phyloP scores from a whole-genome alignment of 2,113 vertebrate species.

The Aix galericulata region DNA sequence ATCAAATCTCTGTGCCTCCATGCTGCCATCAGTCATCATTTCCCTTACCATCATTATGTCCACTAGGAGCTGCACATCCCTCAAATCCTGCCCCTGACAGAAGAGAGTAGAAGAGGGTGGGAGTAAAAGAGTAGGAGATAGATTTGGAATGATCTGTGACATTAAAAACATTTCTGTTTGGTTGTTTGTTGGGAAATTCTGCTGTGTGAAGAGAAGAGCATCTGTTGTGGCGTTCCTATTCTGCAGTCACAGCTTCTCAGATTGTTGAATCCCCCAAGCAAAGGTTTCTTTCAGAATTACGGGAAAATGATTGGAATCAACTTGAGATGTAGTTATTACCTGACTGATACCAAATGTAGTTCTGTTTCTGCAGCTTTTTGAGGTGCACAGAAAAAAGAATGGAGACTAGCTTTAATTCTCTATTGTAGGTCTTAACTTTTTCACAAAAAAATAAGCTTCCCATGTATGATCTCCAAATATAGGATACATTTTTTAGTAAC shows the following conservation, averaged over 20 bases:
- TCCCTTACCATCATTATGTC: background rate
- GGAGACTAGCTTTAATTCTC: background rate
- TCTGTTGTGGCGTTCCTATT: background rate
- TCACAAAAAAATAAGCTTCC: background rate
- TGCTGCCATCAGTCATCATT: rapidly evolving
- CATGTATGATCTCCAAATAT: background rate
- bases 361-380: background rate
- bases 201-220: background rate
- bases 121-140: background rate
- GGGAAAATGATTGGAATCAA: background rate
- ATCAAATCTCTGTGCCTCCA: background rate
- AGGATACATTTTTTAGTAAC: background rate
- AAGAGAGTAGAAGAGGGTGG: background rate
- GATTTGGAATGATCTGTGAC: background rate
- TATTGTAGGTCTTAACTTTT: background rate
- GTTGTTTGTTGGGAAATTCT: too few relatives aligned
- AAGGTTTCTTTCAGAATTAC: background rate
- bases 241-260: background rate
- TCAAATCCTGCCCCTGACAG: background rate
- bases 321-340: background rate
- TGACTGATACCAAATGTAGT: background rate
- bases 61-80: rapidly evolving
- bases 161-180: background rate
- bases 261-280: background rate
- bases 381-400: background rate